Percentiles rank a stretch among this genome's conserved stretches.
Evolutionary conservation across 2,113 vertebrate genomes (phyloP).

Genomic region (Tenebrosternarchus preto): DNA sequence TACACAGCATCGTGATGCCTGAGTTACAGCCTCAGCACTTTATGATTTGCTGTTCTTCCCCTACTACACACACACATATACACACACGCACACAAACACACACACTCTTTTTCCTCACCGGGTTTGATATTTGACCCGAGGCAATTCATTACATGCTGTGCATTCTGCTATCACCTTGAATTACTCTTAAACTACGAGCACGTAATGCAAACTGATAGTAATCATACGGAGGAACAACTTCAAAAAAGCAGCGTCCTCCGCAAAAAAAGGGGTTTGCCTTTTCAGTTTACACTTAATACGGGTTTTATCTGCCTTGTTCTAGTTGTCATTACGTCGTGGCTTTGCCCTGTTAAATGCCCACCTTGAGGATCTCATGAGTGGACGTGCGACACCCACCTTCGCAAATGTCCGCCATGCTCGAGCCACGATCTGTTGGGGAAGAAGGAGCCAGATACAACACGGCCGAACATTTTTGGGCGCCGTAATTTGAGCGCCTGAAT

Average conservation of each 20-base stretch:
- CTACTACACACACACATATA: conserved; percentile 11
- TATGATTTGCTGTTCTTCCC: conserved; percentile 54
- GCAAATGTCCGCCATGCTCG: conserved; percentile 52
- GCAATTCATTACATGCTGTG: conserved; percentile 50
- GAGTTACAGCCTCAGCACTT: conserved; percentile 69
- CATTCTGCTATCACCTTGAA: conserved; percentile 49
- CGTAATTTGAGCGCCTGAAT: conserved; percentile 71
- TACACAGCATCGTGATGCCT: conserved; percentile 58
- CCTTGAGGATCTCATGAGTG: conserved; percentile 4
- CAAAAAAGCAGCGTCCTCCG: not conserved
- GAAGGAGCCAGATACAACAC: conserved; percentile 59
- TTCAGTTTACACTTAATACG: not conserved
- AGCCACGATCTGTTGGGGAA: too few relatives aligned
- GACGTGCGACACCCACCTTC: conserved; percentile 16
- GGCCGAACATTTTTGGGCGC: conserved; percentile 62
- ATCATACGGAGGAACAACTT: conserved; percentile 1
- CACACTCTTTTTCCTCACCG: conserved; percentile 33
- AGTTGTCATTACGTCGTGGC: not conserved
- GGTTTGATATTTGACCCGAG: conserved; percentile 44
- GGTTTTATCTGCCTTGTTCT: conserved; percentile 6
- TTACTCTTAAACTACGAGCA: conserved; percentile 24
- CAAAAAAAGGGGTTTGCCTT: not conserved
- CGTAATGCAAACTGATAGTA: conserved; percentile 31
- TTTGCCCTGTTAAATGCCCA: not conserved
- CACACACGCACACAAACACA: conserved; percentile 3